Evolutionary conservation across 2,888 invertebrate species (phyloP).

Genomic region (Caradrina clavipalpis): DNA sequence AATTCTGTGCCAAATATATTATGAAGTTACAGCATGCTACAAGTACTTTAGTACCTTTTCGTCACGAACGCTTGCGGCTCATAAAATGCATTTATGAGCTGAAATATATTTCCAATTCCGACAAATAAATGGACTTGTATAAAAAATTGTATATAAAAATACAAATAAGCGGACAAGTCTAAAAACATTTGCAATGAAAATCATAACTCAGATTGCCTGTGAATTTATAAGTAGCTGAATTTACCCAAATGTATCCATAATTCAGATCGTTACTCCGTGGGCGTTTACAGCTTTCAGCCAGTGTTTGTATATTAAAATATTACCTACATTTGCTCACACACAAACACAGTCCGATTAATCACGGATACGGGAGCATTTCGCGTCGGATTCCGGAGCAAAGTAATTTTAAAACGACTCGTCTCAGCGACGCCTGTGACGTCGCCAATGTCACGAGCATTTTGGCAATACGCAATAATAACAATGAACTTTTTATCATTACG

Average conservation of each 20-base stretch:
- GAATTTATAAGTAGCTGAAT: constrained; percentile 2
- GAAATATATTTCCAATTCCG: constrained; percentile 18
- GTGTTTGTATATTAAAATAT: constrained; percentile 41
- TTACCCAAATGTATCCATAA: constrained; percentile 21
- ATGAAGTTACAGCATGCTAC: constrained; percentile 70
- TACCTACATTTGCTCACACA: constrained; percentile 37
- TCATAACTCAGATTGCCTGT: neutral
- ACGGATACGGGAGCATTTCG: constrained; percentile 65
- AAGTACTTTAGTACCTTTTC: constrained; percentile 54
- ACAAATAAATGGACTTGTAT: neutral
- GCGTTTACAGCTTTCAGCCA: constrained; percentile 32
- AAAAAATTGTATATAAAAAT: neutral
- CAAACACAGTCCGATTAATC: constrained; percentile 32
- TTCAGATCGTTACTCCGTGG: constrained; percentile 16
- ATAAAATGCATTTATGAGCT: constrained; percentile 31
- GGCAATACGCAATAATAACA: constrained; percentile 61
- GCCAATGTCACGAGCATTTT: constrained; percentile 72
- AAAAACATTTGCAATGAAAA: neutral
- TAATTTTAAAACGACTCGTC: constrained; percentile 78
- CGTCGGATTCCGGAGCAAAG: constrained; percentile 69
- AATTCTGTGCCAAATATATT: constrained; percentile 73
- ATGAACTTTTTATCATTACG: constrained; percentile 26
- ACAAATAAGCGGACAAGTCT: neutral
- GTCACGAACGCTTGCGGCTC: constrained; percentile 68
- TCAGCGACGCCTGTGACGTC: constrained; percentile 76